These are phyloP conservation scores for Planiliza haematocheilus DNA, from an alignment of 2,113 vertebrate genomes.

Conservation along the genomic window DNA sequence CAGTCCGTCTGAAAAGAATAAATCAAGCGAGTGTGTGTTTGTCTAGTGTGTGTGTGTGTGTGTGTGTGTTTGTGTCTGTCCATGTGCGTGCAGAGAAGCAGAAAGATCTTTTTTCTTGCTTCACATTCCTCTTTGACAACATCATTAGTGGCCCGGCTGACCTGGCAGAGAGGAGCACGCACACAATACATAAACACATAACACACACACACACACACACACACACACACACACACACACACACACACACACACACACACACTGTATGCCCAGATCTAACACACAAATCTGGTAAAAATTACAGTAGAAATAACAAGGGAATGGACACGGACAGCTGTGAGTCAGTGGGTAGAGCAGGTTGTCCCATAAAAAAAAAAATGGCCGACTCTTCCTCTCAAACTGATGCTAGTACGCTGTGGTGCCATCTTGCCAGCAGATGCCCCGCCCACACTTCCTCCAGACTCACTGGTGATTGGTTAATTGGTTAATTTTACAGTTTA, in stretches of 20 bases:
- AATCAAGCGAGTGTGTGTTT: neutral
- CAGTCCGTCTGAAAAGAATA: neutral
- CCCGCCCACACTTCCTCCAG: no score
- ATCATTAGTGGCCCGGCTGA: constrained; percentile 68
- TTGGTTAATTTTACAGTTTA: no score
- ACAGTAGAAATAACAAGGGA: no score
- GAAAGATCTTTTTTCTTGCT: constrained; percentile 43
- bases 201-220: neutral
- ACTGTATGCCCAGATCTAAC: neutral
- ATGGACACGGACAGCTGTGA: no score
- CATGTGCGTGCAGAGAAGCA: constrained; percentile 55
- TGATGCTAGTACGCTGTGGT: no score
- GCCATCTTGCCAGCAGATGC: no score
- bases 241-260: constrained; percentile 11
- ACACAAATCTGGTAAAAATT: no score
- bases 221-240: constrained; percentile 22
- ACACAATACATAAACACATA: no score
- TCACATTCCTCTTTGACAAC: constrained; percentile 75
- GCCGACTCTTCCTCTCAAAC: no score
- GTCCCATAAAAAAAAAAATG: no score
- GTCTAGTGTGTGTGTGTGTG: neutral
- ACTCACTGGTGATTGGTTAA: no score
- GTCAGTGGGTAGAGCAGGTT: no score
- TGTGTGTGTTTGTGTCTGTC: constrained; percentile 11
- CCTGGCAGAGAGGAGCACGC: constrained; percentile 19